Evolutionary conservation across 2,797 vertebrate species (phyloP).

Genomic region (Parotocinclus haroldoi): DNA sequence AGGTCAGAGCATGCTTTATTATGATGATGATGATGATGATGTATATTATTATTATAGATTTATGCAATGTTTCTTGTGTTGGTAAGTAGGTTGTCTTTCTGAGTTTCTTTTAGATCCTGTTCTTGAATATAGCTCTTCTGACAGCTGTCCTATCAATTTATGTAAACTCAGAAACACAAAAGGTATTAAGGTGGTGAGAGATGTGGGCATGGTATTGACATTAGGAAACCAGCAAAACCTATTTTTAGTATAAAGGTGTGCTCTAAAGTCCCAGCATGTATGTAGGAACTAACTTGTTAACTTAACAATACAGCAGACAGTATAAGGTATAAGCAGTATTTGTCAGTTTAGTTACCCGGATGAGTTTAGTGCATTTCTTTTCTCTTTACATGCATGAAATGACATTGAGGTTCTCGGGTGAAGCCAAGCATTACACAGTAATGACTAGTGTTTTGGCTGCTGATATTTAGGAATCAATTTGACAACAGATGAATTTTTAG

Average conservation of each 20-base stretch:
- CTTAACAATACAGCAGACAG: too few species aligned
- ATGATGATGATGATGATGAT: too few species aligned
- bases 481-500: too few species aligned
- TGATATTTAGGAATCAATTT: too few species aligned
- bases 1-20: too few species aligned
- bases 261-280: background rate
- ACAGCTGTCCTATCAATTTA: constrained; percentile 19
- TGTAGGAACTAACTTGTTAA: too few species aligned
- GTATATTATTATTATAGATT: too few species aligned
- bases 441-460: too few species aligned
- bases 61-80: too few species aligned
- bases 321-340: background rate
- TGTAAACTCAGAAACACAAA: constrained; percentile 10
- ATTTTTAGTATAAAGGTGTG: constrained; percentile 9
- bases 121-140: background rate
- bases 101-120: background rate
- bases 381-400: too few species aligned
- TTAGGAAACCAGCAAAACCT: background rate
- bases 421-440: too few species aligned
- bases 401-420: too few species aligned
- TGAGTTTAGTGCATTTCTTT: background rate
- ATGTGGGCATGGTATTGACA: background rate
- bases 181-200: background rate
- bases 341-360: constrained; percentile 10
- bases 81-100: constrained; percentile 6